Conservation (phyloP, 2,888 invertebrate species). For the Spisula solida region DNA sequence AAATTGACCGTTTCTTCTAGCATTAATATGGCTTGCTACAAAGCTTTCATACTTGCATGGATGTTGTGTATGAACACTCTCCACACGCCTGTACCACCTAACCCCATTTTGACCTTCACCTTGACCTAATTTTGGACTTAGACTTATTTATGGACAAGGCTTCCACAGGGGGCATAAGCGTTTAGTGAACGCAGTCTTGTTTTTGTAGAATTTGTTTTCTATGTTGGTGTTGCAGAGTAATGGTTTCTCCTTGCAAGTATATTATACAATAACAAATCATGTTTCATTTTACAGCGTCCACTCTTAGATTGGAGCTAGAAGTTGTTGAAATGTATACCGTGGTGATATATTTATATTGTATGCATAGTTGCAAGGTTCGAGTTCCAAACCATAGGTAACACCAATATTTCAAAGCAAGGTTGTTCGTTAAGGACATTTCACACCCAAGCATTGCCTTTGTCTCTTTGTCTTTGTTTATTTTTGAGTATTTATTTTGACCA, state of each 20-base stretch:
- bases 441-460: not conserved
- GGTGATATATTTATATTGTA: not conserved
- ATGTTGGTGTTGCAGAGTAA: not conserved
- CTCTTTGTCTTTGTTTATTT: slow-evolving; percentile 3
- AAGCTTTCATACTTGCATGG: no score
- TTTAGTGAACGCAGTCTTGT: no score
- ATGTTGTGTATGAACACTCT: no score
- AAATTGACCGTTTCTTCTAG: no score
- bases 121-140: no score
- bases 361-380: not conserved
- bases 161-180: no score
- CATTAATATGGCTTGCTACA: no score
- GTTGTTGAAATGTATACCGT: not conserved
- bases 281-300: not conserved
- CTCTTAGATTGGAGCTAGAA: not conserved
- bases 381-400: not conserved
- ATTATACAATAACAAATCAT: not conserved
- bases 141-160: no score
- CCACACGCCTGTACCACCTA: no score
- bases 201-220: not conserved
- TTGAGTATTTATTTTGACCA: slow-evolving; percentile 33
- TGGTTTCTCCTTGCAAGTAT: not conserved
- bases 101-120: no score
- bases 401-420: not conserved
- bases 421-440: not conserved